phyloP scores from a whole-genome alignment of 2,797 vertebrate genomes.

The Halcyon chelicuti region DNA sequence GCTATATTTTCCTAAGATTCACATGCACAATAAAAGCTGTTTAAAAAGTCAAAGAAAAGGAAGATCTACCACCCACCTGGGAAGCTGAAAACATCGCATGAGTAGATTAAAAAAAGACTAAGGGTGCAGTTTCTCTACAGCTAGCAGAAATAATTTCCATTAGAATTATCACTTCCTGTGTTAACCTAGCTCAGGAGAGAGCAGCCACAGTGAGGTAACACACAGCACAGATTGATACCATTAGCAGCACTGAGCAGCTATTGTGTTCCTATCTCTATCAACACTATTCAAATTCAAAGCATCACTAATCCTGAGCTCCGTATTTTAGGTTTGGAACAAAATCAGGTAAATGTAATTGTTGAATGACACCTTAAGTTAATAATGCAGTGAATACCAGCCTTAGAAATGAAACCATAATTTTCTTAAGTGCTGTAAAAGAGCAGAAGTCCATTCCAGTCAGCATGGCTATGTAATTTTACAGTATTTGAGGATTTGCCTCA shows the following conservation, averaged over 20 bases:
- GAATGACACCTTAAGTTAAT: slow-evolving; percentile 21
- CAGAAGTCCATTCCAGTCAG: background rate
- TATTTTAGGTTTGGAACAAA: background rate
- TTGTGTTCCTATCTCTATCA: background rate
- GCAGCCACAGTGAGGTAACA: background rate
- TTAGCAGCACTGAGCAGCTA: background rate
- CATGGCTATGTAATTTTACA: background rate
- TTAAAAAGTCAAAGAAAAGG: background rate
- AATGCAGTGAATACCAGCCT: background rate
- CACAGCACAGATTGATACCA: background rate
- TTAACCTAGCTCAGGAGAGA: background rate
- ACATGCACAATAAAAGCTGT: background rate
- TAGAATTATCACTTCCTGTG: background rate
- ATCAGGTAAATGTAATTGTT: background rate
- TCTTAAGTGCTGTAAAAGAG: background rate
- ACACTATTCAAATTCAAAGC: background rate
- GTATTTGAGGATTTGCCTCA: background rate
- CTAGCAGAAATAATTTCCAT: slow-evolving; percentile 7
- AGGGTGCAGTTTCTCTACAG: background rate
- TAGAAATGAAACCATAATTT: background rate
- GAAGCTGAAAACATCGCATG: background rate
- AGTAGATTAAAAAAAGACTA: background rate
- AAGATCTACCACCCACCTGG: background rate
- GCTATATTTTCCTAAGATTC: background rate
- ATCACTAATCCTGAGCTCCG: background rate